Evolutionary conservation across 1,140 invertebrate genomes (phyloP), one percentile per base, ranked within the genome.

Genomic region (Hirudo medicinalis): DNA sequence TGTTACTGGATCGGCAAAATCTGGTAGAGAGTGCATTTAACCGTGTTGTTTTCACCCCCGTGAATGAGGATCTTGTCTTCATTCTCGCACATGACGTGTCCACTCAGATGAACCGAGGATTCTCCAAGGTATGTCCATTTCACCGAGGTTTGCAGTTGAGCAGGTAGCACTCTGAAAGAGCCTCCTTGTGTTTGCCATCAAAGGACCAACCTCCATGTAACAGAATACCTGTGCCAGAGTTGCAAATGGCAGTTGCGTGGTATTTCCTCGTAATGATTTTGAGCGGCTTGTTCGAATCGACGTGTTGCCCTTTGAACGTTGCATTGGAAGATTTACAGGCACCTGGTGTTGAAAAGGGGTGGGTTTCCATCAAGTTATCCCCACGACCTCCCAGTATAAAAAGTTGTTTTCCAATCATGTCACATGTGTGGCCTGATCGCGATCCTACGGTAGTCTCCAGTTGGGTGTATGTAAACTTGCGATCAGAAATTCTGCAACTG

Each of bases 131-230:
- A 76, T 71, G 74, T 79, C 73, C 78, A 80, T 13, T 63, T 22
- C 11, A 32, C 9, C 11, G 25, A 43, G 76, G 75, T 66, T 76
- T 77, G 3, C 74, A 67, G 15, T 57, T 74, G 19, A 80, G 70
- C 5, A 80, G 72, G 57, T 76, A 78, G 75, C 80, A 78, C 54
- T 81, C 79, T 6, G 77, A 77, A 15, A 80, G 78, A 20, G 80
- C 78, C 63, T 79, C 76, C 25, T 76, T 72, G 32, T 68, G 75
- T 63, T 71, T 74, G 0, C 80, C 80, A 73, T 82, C 79, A 76
- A 82, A 81, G 13, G 79, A 80, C 73, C 80, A 79, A 1, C 80
- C 80, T 6, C 80, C 80, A 70, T 81, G 78, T 54, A 81, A 72
- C 2, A 82, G 74, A n/a, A 80, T 54, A 5, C 72, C 53, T 3